Evolutionary conservation across 2,888 invertebrate species (phyloP).

Genomic region (Helicoverpa assulta): DNA sequence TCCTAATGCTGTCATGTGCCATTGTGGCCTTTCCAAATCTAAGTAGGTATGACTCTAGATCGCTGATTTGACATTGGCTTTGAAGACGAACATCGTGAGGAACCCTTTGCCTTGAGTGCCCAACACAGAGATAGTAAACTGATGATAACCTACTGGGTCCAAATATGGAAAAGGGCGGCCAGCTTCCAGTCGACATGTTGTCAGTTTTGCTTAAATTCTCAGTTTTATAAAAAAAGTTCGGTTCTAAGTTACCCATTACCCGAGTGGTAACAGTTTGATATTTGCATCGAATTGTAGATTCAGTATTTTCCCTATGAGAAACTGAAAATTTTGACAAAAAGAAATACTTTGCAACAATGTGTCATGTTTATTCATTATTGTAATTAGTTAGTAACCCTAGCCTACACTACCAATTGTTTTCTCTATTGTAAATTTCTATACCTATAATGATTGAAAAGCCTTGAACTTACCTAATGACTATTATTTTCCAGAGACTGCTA

Average conservation of each 20-base stretch:
- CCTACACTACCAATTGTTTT: slow-evolving; percentile 9
- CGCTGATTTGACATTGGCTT: no score
- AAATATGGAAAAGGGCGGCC: no score
- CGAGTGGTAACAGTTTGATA: background rate
- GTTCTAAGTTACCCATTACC: no score
- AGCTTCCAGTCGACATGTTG: no score
- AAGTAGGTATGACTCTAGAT: no score
- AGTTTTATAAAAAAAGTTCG: no score
- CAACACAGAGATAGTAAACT: no score
- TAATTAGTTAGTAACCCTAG: slow-evolving; percentile 21
- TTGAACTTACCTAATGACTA: background rate
- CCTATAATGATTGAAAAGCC: background rate
- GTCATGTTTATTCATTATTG: slow-evolving; percentile 29
- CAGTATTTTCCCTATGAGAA: background rate
- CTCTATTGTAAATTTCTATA: background rate
- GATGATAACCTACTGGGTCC: no score
- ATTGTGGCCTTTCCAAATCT: no score
- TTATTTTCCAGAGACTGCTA: slow-evolving; percentile 92
- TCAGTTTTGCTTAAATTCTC: no score
- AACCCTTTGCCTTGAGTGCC: no score
- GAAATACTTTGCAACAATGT: slow-evolving; percentile 9
- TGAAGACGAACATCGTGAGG: no score
- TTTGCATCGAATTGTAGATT: background rate
- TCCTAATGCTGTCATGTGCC: background rate
- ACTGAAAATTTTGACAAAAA: background rate